phyloP scores from a whole-genome alignment of 1,140 invertebrate species.

The Atta colombica region DNA sequence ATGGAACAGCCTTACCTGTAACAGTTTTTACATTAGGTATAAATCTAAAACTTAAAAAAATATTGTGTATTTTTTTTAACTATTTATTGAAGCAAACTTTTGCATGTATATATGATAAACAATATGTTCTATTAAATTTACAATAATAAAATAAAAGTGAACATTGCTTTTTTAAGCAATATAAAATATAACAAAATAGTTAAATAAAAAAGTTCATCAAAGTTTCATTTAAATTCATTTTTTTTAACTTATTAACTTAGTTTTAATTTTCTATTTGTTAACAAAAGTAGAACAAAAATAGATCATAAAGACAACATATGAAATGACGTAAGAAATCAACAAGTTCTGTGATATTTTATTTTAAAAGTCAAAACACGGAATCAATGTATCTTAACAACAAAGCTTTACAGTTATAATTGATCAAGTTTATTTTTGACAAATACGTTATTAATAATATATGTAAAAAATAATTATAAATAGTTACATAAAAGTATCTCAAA shows the following conservation, averaged over 20 bases:
- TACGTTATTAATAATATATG: not conserved
- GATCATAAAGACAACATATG: not conserved
- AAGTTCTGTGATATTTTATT: slow-evolving; percentile 22
- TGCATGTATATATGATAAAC: not conserved
- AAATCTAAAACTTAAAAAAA: not conserved
- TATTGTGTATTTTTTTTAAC: not conserved
- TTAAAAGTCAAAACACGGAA: slow-evolving; percentile 2
- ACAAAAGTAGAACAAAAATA: not conserved
- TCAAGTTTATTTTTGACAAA: not conserved
- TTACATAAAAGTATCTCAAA: not conserved
- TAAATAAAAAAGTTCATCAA: not conserved
- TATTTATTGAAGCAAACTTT: not conserved
- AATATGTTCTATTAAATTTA: not conserved
- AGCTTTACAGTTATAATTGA: not conserved
- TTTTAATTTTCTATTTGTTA: not conserved
- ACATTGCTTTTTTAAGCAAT: not conserved
- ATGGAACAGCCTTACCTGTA: slow-evolving; percentile 95
- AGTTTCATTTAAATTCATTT: not conserved
- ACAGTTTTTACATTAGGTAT: not conserved
- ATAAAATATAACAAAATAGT: not conserved
- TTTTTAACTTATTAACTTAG: not conserved
- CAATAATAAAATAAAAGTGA: not conserved
- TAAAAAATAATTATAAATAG: not conserved
- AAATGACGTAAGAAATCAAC: not conserved
- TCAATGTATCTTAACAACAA: slow-evolving; percentile 2